A percentile compares a stretch with the other conserved stretches of the same genome.
Conservation (phyloP, 2,113 vertebrate genomes). For the Ailuropoda melanoleuca region DNA sequence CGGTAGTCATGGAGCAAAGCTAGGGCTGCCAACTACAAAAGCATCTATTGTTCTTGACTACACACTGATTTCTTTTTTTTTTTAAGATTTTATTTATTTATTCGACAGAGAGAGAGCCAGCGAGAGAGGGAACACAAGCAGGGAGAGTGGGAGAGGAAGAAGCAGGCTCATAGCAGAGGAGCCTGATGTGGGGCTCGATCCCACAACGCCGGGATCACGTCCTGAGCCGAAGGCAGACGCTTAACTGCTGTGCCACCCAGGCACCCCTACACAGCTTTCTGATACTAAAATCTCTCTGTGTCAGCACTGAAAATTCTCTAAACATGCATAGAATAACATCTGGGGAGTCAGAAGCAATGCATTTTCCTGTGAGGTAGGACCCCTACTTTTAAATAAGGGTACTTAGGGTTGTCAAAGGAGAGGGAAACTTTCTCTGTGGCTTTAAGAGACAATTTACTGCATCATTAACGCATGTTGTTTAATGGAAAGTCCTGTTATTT, state of each 20-base stretch:
- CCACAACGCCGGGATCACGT: no score
- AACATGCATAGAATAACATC: not conserved
- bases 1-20: not conserved
- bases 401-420: slow-evolving; percentile 48
- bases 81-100: no score
- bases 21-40: not conserved
- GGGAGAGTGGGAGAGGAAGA: no score
- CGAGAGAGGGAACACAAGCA: no score
- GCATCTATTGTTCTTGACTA: not conserved
- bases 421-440: slow-evolving; percentile 42
- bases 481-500: slow-evolving; percentile 69
- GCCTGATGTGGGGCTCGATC: no score
- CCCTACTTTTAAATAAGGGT: slow-evolving; percentile 62
- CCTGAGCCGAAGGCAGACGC: no score
- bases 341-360: not conserved
- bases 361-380: slow-evolving; percentile 21
- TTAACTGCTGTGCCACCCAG: no score
- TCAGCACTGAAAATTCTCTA: not conserved
- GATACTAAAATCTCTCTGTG: not conserved
- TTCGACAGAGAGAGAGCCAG: no score
- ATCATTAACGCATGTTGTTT: slow-evolving; percentile 46
- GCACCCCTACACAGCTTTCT: no score
- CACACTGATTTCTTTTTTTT: not conserved
- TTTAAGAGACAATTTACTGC: slow-evolving; percentile 66
- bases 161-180: no score